phyloP scores from a whole-genome alignment of 2,888 invertebrate genomes.

The Seira ritae region DNA sequence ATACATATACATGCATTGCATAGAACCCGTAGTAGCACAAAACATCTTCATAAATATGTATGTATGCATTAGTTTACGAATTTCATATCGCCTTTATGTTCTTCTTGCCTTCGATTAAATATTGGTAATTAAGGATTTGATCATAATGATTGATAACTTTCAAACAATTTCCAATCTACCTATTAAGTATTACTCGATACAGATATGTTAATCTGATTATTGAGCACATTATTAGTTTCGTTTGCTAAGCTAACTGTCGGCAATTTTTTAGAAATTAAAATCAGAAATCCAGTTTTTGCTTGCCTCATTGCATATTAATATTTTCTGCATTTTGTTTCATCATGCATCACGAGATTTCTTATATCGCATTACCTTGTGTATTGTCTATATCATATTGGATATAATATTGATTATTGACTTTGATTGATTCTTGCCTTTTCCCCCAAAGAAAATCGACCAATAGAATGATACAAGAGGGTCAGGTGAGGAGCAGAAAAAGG shows the following conservation, averaged over 20 bases:
- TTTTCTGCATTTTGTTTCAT: not conserved
- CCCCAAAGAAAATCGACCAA: conserved; percentile 14
- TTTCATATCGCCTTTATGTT: too few relatives aligned
- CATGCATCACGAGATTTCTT: not conserved
- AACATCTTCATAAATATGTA: too few relatives aligned
- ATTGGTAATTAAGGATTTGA: too few relatives aligned
- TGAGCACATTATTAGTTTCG: not conserved
- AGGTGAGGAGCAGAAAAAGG: conserved; percentile 28
- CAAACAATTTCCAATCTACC: not conserved
- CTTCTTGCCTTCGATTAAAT: too few relatives aligned
- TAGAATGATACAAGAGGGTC: conserved; percentile 12
- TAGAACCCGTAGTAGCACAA: too few relatives aligned
- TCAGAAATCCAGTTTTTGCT: not conserved
- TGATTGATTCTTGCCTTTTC: not conserved
- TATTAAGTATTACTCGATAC: not conserved
- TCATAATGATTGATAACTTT: too few relatives aligned
- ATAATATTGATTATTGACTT: too few relatives aligned
- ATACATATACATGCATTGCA: too few relatives aligned
- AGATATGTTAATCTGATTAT: not conserved
- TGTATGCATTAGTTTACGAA: too few relatives aligned
- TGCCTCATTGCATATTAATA: not conserved
- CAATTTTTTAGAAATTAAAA: not conserved
- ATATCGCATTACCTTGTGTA: not conserved
- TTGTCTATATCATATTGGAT: too few relatives aligned
- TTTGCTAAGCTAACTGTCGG: not conserved